These are phyloP conservation scores for Amiota communis DNA, from an alignment of 2,888 invertebrate genomes.

Conservation along the genomic window DNA sequence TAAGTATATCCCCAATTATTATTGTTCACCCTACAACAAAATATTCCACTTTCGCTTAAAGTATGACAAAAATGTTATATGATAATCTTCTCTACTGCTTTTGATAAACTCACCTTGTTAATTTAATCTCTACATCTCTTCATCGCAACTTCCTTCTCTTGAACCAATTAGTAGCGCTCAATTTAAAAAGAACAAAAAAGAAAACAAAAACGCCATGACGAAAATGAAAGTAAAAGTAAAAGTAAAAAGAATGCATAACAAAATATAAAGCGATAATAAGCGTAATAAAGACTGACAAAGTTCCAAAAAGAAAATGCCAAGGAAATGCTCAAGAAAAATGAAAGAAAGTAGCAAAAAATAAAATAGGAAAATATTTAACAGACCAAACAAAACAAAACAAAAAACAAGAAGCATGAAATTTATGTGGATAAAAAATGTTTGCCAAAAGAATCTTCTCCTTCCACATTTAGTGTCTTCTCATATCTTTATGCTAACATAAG, in stretches of 20 bases:
- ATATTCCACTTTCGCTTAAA: too few relatives aligned
- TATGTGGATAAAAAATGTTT: constrained; percentile 65
- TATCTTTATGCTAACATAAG: too few relatives aligned
- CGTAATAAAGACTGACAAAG: constrained; percentile 62
- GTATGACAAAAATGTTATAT: too few relatives aligned
- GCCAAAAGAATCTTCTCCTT: constrained; percentile 62
- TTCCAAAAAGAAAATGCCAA: constrained; percentile 37
- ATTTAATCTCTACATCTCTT: too few relatives aligned
- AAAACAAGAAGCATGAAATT: constrained; percentile 49
- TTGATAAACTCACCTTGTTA: too few relatives aligned
- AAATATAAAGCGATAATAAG: constrained; percentile 63
- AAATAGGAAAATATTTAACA: constrained; percentile 54
- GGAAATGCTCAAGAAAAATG: neutral
- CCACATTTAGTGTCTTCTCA: constrained; percentile 49
- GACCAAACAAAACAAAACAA: constrained; percentile 45
- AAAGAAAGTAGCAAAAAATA: constrained; percentile 34
- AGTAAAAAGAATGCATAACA: constrained; percentile 12
- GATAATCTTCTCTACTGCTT: too few relatives aligned
- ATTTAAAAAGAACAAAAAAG: constrained; percentile 42
- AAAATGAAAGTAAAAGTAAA: neutral
- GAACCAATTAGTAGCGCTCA: constrained; percentile 40
- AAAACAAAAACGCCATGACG: neutral
- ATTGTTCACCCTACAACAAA: too few relatives aligned
- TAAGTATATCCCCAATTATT: too few relatives aligned
- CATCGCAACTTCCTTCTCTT: too few relatives aligned